Conservation (phyloP, 2,888 invertebrate genomes). For the Habroteleia sp. region DNA sequence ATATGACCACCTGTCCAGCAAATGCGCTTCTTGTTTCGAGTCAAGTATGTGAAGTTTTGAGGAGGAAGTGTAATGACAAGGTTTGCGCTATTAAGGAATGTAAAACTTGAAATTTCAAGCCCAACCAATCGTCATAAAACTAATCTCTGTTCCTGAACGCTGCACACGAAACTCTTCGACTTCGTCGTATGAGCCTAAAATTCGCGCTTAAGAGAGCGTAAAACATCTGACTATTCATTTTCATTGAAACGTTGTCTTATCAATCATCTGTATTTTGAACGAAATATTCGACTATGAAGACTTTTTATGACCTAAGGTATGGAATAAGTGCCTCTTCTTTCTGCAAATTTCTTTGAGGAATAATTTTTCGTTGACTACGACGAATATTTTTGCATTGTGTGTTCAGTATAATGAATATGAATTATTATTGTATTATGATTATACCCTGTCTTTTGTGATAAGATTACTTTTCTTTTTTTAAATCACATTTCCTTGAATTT, state of each 20-base stretch:
- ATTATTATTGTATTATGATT: too few species aligned
- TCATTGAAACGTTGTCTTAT: constrained; percentile 48
- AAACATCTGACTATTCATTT: constrained; percentile 63
- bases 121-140: constrained; percentile 31
- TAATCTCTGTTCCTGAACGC: constrained; percentile 63
- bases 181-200: constrained; percentile 63
- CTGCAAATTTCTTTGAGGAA: neutral
- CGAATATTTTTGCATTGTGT: too few species aligned
- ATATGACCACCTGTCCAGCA: constrained; percentile 4
- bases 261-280: constrained; percentile 46
- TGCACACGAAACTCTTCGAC: constrained; percentile 56
- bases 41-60: constrained; percentile 12
- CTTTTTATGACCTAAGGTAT: too few species aligned
- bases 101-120: constrained; percentile 30
- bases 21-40: constrained; percentile 4
- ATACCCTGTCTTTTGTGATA: too few species aligned
- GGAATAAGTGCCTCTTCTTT: constrained; percentile 5
- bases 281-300: constrained; percentile 34
- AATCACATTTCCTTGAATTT: too few species aligned
- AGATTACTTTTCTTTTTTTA: too few species aligned
- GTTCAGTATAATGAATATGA: too few species aligned
- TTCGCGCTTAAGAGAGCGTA: constrained; percentile 66
- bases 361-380: too few species aligned
- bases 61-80: constrained; percentile 32
- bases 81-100: constrained; percentile 8